Base-by-base conservation (phyloP, 2,888 invertebrate genomes). In the Coelinius sp. region DNA sequence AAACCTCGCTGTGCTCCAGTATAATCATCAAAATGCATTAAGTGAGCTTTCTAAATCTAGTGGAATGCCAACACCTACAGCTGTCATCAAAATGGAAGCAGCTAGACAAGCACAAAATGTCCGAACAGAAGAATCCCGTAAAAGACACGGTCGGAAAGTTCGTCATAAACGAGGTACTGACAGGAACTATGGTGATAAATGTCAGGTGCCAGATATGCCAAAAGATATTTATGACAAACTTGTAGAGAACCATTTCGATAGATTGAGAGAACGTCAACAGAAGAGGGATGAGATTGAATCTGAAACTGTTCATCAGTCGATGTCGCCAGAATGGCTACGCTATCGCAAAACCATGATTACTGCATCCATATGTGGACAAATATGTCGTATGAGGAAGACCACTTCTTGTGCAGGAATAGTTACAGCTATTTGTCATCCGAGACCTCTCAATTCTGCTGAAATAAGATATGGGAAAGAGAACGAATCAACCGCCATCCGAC, bases 381-480 rank as follows among this genome's bases (percentile, higher is more conserved):
- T 27, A 12, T 56, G 31, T 56, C 2, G n/a, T 14, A 14, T n/a
- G 25, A 7, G 25, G 8, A 8, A 24, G 4, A 1, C 10, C n/a
- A 56, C 31, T 6, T 56, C 56, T 10, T 56, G 56, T 25, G 7
- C 8, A 25, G n/a, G 12, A 3, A 25, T 24, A 14, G 27, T 56
- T 2, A 31, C 8, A 1, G 12, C 1, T n/a, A 56, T 56, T 31
- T 25, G 74, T 1, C 74, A 72, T 73, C 70, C 75, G 12, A 49
- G 66, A 22, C 41, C 68, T 20, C 5, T 56, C 5, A 71, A 75
- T 46, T 70, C 68, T 12, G 65, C 53, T 25, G 74, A 77, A 46
- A 49, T 71, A n/a, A 63, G 68, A 22, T 75, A 74, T 66, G 79
- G 79, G 1, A 56, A 67, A 5, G 74, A 74, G 10, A 75, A 74